Percentiles rank a stretch among this genome's conserved stretches.
Conservation (phyloP, 2,113 vertebrate genomes). For the Potamarius usumacintae region DNA sequence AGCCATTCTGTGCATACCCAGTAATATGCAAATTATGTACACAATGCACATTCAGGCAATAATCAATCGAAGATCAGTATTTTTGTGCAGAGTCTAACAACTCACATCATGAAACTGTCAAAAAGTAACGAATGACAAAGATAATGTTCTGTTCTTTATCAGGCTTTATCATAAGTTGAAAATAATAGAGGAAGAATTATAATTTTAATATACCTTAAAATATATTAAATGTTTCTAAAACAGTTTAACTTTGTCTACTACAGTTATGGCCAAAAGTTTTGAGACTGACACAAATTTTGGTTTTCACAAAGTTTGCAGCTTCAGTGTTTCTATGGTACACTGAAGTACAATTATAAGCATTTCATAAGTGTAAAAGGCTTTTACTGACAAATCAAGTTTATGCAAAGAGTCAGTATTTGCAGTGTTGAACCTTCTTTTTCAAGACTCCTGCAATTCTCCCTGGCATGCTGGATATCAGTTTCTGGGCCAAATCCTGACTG, state of each 20-base stretch:
- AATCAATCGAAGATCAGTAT: background rate
- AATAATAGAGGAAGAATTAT: background rate
- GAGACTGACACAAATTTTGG: too few relatives aligned
- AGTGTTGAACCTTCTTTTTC: too few relatives aligned
- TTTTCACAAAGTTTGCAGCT: too few relatives aligned
- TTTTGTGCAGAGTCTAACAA: background rate
- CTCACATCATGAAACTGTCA: background rate
- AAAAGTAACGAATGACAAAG: background rate
- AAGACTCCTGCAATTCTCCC: too few relatives aligned
- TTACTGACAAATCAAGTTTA: too few relatives aligned
- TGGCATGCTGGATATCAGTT: too few relatives aligned
- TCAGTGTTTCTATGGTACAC: too few relatives aligned
- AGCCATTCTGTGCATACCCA: background rate
- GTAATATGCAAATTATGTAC: conserved; percentile 2
- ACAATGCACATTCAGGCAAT: background rate
- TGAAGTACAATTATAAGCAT: too few relatives aligned
- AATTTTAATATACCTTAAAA: background rate
- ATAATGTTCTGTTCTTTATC: background rate
- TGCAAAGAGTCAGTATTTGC: too few relatives aligned
- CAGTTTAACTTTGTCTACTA: background rate
- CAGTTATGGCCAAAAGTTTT: too few relatives aligned
- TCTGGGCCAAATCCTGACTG: too few relatives aligned
- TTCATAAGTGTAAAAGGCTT: too few relatives aligned
- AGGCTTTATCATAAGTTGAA: background rate
- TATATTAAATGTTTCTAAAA: background rate